phyloP scores from a whole-genome alignment of 2,888 invertebrate species.

The Sarcophaga subvicina region DNA sequence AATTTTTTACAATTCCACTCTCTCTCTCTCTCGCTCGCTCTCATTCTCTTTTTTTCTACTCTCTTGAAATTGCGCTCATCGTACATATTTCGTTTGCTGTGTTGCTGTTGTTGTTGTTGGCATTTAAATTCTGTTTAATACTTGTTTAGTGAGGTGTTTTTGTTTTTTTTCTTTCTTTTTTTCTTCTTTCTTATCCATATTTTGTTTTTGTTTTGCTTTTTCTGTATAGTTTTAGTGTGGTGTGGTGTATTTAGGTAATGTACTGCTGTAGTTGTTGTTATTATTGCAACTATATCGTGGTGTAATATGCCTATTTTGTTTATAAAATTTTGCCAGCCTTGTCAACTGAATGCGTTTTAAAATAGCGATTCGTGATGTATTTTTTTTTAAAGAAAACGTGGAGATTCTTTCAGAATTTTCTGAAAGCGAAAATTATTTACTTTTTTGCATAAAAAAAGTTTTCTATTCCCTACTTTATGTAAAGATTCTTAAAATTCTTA shows the following conservation, averaged over 20 bases:
- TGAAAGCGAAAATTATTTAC: too few relatives aligned
- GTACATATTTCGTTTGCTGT: slow-evolving; percentile 24
- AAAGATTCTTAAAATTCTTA: too few relatives aligned
- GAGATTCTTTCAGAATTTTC: too few relatives aligned
- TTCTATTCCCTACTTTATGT: too few relatives aligned
- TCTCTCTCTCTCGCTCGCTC: slow-evolving; percentile 26
- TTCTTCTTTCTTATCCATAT: not conserved
- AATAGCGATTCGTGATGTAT: too few relatives aligned
- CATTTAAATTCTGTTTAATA: slow-evolving; percentile 55
- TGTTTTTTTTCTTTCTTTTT: not conserved
- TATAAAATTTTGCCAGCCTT: not conserved
- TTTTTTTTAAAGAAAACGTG: too few relatives aligned
- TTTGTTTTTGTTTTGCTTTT: not conserved
- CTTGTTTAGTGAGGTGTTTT: slow-evolving; percentile 62
- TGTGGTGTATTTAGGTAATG: slow-evolving; percentile 23
- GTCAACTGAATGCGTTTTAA: too few relatives aligned
- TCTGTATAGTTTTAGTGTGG: slow-evolving; percentile 19
- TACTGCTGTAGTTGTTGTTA: not conserved
- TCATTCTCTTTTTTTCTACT: not conserved
- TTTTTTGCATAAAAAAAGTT: too few relatives aligned
- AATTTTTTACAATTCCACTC: slow-evolving; percentile 32
- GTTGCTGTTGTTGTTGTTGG: slow-evolving; percentile 39
- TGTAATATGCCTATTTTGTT: slow-evolving; percentile 49
- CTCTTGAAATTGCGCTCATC: slow-evolving; percentile 33
- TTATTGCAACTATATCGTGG: not conserved